Evolutionary conservation across 2,113 vertebrate species (phyloP), one percentile per base, ranked within the genome.

Genomic region (Glaucomys volans): DNA sequence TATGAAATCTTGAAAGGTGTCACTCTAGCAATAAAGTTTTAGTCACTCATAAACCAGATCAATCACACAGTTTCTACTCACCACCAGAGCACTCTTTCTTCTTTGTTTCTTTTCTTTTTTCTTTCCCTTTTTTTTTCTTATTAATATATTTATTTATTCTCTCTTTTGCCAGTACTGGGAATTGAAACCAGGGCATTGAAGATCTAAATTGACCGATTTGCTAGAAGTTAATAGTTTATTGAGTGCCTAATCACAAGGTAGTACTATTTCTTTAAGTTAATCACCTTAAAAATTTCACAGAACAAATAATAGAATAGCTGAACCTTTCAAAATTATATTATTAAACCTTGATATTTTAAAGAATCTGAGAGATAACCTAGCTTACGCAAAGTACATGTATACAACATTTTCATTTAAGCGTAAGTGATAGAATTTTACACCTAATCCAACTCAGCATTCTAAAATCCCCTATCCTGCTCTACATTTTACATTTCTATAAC

Each of bases 211-310:
- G 5, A 79, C 77, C 57, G 0, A 8, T 62, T 90, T 35, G 35
- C 62, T 79, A 44, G 75, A 93, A 92, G 71, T 57, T 57, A 72
- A 80, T 30, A 90, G 64, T 57, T 66, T 77, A 80, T 18, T 76
- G 14, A 85, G 35, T 90, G 8, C 30, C 24, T 81, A 59, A 50
- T 22, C 2, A 83, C 35, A 84, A 44, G 37, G 13, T 42, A 83
- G 40, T 30, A 83, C 40, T 71, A 87, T 74, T 88, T 95, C 40
- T 91, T 91, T 59, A 59, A 42, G 26, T 83, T 87, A 76, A 90
- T 86, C 8, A 92, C 59, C 42, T 44, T 75, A 79, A 92, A 87
- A 72, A 18, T 79, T 77, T 87, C 30, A 37, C 18, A 83, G 64
- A 93, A 86, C 54, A 59, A 64, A 18, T 37, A 20, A 28, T 47